Evolutionary conservation across 2,888 invertebrate species (phyloP).

Genomic region (Aleiodes leptofemur): DNA sequence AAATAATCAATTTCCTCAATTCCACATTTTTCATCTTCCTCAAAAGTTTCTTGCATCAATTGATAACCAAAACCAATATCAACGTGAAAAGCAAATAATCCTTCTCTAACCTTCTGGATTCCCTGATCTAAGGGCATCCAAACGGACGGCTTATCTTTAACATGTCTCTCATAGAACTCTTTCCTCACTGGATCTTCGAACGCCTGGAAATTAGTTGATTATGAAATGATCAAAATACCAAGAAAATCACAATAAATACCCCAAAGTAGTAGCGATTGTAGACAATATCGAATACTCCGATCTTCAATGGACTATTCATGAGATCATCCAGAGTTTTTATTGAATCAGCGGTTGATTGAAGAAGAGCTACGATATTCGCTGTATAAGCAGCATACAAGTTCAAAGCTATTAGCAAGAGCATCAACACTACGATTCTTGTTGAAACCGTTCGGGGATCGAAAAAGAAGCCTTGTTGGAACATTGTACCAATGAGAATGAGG

Average conservation of each 20-base stretch:
- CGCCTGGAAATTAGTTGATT: conserved; percentile 75
- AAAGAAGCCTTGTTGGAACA: conserved; percentile 80
- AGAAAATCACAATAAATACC: conserved; percentile 71
- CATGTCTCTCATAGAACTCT: conserved; percentile 81
- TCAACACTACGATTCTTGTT: conserved; percentile 80
- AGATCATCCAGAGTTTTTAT: conserved; percentile 82
- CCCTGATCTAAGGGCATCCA: conserved; percentile 81
- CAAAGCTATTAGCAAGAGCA: conserved; percentile 81
- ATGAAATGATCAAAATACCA: no score
- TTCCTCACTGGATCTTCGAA: conserved; percentile 80
- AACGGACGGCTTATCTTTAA: conserved; percentile 78
- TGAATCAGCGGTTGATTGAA: conserved; percentile 84
- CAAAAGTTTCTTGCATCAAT: conserved; percentile 81
- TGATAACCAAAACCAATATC: conserved; percentile 82
- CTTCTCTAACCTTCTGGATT: conserved; percentile 78
- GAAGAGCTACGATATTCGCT: conserved; percentile 85
- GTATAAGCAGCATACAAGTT: conserved; percentile 86
- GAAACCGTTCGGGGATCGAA: conserved; percentile 71
- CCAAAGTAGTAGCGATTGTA: conserved; percentile 83
- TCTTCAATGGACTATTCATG: conserved; percentile 80
- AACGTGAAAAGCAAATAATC: conserved; percentile 83
- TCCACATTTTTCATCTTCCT: conserved; percentile 84
- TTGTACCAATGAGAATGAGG: conserved; percentile 79
- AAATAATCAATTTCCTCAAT: conserved; percentile 79
- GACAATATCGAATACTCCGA: conserved; percentile 83